phyloP scores from a whole-genome alignment of 2,113 vertebrate species.

The Hylia prasina region DNA sequence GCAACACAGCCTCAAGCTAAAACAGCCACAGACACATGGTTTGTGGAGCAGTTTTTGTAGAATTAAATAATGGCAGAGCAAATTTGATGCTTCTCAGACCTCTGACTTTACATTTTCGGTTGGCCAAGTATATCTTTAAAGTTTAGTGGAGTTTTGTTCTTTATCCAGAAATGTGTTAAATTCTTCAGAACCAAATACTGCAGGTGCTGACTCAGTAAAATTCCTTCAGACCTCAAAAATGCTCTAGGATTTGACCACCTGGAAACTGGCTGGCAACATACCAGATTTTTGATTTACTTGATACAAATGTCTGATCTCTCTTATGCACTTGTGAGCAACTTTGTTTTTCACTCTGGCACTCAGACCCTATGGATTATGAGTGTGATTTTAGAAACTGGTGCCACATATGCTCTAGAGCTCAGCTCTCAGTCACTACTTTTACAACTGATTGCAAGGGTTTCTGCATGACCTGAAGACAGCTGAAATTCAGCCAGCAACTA shows the following conservation, averaged over 20 bases:
- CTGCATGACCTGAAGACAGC: background rate
- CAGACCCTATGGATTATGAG: background rate
- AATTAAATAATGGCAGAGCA: background rate
- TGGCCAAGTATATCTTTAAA: background rate
- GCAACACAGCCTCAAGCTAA: background rate
- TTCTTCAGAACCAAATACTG: background rate
- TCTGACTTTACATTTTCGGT: background rate
- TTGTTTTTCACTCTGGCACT: background rate
- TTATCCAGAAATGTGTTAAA: background rate
- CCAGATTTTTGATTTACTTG: background rate
- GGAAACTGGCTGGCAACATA: background rate
- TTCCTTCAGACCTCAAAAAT: background rate
- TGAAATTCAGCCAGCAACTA: background rate
- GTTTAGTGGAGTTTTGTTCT: background rate
- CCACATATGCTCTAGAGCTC: background rate
- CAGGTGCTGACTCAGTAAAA: background rate
- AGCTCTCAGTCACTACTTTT: background rate
- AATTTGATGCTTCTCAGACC: background rate
- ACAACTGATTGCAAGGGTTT: background rate
- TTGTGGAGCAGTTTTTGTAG: background rate
- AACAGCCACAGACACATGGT: background rate
- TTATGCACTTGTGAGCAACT: background rate
- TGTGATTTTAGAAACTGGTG: background rate
- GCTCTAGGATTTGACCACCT: background rate
- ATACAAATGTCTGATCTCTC: background rate